phyloP scores from a whole-genome alignment of 2,888 invertebrate genomes.

The Eutolmus rufibarbis region DNA sequence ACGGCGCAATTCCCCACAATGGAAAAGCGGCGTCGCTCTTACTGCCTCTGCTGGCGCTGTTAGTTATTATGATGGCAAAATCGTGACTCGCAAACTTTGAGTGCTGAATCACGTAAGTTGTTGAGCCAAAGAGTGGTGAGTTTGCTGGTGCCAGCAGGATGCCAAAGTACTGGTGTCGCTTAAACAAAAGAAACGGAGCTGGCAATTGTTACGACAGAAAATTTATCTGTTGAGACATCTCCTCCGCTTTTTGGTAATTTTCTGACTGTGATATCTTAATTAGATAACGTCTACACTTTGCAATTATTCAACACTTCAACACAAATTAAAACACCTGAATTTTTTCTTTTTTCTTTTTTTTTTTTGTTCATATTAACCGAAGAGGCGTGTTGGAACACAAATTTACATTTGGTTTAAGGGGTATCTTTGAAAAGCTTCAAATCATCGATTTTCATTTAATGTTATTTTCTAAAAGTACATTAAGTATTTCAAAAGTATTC shows the following conservation, averaged over 20 bases:
- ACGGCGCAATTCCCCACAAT: not conserved
- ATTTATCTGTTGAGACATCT: constrained; percentile 1
- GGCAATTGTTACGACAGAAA: constrained; percentile 6
- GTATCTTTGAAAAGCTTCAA: too few species aligned
- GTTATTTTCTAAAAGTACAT: too few species aligned
- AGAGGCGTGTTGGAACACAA: not conserved
- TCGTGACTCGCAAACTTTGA: constrained; percentile 39
- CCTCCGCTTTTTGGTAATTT: not conserved
- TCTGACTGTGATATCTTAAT: constrained; percentile 7
- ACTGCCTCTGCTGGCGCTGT: not conserved
- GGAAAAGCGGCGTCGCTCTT: not conserved
- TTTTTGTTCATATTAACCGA: not conserved
- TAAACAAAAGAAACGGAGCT: not conserved
- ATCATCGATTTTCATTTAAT: too few species aligned
- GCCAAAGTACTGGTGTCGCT: not conserved
- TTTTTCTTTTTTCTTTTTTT: not conserved
- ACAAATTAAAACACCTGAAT: not conserved
- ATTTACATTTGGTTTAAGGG: not conserved
- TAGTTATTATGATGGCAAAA: constrained; percentile 34
- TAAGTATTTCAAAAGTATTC: too few species aligned
- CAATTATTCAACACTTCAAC: not conserved
- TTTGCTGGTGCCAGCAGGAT: not conserved
- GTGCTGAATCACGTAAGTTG: constrained; percentile 35
- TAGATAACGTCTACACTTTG: not conserved
- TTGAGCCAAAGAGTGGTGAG: not conserved